Evolutionary conservation across 2,888 invertebrate species (phyloP), one percentile per base, ranked within the genome.

Genomic region (Synergus gifuensis): DNA sequence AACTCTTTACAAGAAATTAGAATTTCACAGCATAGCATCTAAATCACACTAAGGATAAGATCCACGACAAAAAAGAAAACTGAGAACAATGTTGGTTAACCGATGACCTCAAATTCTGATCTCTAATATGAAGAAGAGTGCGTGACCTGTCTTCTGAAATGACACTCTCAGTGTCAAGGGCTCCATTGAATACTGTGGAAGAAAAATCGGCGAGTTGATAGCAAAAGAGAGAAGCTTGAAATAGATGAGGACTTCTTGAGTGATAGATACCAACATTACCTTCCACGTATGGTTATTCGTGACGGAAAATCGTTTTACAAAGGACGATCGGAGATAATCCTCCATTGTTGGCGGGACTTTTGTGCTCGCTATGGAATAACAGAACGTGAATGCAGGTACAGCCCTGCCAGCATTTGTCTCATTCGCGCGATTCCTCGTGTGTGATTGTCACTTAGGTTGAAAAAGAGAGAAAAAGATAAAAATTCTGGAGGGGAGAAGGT

Each of bases 271-370:
- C 40, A 76, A 42, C 44, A 62, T 76, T n/a, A 76, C 42, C 14
- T 16, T 22, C 73, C 64, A 54, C 62, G 64, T 76, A 66, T 49
- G 44, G 11, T 58, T 66, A 44, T 7, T 42, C 81, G 79, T 78
- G 84, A 83, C 84, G 86, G 86, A 79, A 84, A 86, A 85, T 84
- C 81, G 83, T 78, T 78, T 62, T 78, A 85, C 86, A 86, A 88
- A 87, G 83, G 78, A 82, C 85, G 86, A 89, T 88, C 84, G 81
- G 79, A 87, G 88, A 89, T 89, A 87, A 89, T 88, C 86, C 85
- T 79, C 82, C 77, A 81, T 83, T 84, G 83, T 82, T 85, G 79
- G 36, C 58, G 76, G 76, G 79, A 81, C 79, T 81, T 83, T 83
- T 85, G 83, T 84, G 77, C 78, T 78, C 73, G 36, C 69, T 54